Evolutionary conservation across 1,140 invertebrate genomes (phyloP), one percentile per base, ranked within the genome.

Genomic region (Phenacoccus solenopsis): DNA sequence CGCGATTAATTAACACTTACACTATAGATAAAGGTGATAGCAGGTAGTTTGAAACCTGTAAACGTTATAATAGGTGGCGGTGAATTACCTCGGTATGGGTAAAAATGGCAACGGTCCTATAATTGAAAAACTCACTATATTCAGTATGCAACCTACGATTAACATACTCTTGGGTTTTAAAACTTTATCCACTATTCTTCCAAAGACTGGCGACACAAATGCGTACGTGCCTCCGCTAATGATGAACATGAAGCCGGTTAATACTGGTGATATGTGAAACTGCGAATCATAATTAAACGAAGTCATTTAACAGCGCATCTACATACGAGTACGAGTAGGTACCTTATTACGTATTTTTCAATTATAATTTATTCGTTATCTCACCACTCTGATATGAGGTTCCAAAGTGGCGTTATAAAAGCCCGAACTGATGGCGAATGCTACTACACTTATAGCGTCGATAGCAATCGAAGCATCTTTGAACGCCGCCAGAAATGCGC

Each of bases 181-280:
- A 25, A 71, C 70, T 24, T 69, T 75, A 69, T 81, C 81, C 72
- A 80, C 80, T 0, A 82, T 49, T 67, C 74, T 74, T 1, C 83
- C 83, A 73, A 82, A 82, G 9, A 83, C 69, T 0, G 84, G 83
- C 13, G 82, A 80, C 5, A 79, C 78, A 1, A 82, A 20, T 0
- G 82, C 82, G 73, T 85, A 85, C 27, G 80, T 79, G 5, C 78
- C 81, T 22, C 84, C 84, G 73, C 78, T 82, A 5, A 84, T 78
- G 5, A 85, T 76, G 73, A 85, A 85, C 74, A 82, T 78, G 4
- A 82, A 57, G 4, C 85, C 84, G 32, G 84, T 78, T 28, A 79
- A 70, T 9, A 83, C 75, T 9, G 84, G 81, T 0, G 77, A 77
- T 16, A 86, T 75, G 64, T 78, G 74, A 73, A 85, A 85, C 80